Percentiles rank a stretch among this genome's conserved stretches.
These are phyloP conservation scores for Drosophila hamatofila DNA, from an alignment of 2,888 invertebrate genomes.

Conservation along the genomic window DNA sequence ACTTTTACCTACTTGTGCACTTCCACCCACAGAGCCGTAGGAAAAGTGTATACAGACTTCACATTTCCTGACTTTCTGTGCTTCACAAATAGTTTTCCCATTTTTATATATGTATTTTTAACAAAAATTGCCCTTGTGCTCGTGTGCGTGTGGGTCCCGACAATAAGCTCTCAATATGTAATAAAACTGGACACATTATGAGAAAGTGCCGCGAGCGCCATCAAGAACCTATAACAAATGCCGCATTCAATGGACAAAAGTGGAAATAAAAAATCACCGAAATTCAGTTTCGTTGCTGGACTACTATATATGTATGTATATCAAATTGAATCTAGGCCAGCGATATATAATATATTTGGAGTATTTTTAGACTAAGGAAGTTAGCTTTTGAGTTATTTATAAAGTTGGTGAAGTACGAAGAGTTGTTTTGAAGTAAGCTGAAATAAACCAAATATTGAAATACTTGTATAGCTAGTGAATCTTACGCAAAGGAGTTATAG, in stretches of 20 bases:
- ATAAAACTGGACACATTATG: conserved; percentile 72
- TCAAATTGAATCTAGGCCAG: background rate
- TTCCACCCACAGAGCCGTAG: background rate
- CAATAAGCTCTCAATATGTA: conserved; percentile 74
- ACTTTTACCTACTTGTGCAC: no score
- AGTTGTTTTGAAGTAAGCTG: background rate
- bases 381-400: background rate
- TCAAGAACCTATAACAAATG: conserved; percentile 33
- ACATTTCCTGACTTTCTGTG: background rate
- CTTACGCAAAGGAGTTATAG: no score
- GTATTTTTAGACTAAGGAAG: background rate
- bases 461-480: no score
- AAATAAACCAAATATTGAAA: background rate
- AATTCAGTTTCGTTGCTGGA: conserved; percentile 8
- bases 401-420: background rate
- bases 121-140: conserved; percentile 49
- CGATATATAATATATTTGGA: background rate
- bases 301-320: no score
- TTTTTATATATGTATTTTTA: conserved; percentile 41
- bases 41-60: conserved; percentile 17
- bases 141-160: conserved; percentile 40
- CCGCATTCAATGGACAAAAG: conserved; percentile 34
- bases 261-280: conserved; percentile 13
- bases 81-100: conserved; percentile 19
- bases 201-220: conserved; percentile 62